These are phyloP conservation scores for Gastracanthus pulcherrimus DNA, from an alignment of 2,888 invertebrate genomes.

Conservation along the genomic window DNA sequence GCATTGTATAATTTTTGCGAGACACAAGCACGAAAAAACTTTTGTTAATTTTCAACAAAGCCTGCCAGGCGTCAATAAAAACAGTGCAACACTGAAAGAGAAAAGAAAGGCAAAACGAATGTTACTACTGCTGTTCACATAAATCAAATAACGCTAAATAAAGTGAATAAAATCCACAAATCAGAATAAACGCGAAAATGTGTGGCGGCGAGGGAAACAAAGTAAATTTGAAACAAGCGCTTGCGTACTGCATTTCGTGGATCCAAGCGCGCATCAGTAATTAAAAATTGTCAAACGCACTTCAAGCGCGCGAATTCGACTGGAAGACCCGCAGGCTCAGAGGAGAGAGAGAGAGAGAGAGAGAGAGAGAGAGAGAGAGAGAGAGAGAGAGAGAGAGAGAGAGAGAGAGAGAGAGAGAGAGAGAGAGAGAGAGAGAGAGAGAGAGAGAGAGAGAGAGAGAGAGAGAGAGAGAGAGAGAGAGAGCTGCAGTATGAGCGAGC, in stretches of 20 bases:
- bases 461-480: conserved; percentile 5
- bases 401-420: conserved; percentile 53
- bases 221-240: background rate
- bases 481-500: conserved; percentile 36
- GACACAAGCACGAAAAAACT: background rate
- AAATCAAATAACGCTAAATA: conserved; percentile 46
- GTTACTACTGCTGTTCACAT: no score
- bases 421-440: conserved; percentile 53
- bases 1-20: background rate
- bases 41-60: background rate
- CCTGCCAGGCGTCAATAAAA: background rate
- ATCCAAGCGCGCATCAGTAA: conserved; percentile 63
- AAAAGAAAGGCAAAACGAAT: background rate
- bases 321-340: conserved; percentile 66
- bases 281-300: conserved; percentile 76
- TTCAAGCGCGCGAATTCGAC: conserved; percentile 63
- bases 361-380: conserved; percentile 49
- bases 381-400: conserved; percentile 50
- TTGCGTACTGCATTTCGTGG: background rate
- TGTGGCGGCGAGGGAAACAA: conserved; percentile 13
- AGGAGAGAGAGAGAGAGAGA: conserved; percentile 56
- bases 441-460: conserved; percentile 55
- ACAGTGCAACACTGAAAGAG: background rate
- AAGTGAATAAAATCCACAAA: conserved; percentile 46
- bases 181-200: conserved; percentile 28